Percentiles rank a stretch among this genome's conserved stretches.
Evolutionary conservation across 2,113 vertebrate genomes (phyloP).

Genomic region (Pelodiscus sinensis): DNA sequence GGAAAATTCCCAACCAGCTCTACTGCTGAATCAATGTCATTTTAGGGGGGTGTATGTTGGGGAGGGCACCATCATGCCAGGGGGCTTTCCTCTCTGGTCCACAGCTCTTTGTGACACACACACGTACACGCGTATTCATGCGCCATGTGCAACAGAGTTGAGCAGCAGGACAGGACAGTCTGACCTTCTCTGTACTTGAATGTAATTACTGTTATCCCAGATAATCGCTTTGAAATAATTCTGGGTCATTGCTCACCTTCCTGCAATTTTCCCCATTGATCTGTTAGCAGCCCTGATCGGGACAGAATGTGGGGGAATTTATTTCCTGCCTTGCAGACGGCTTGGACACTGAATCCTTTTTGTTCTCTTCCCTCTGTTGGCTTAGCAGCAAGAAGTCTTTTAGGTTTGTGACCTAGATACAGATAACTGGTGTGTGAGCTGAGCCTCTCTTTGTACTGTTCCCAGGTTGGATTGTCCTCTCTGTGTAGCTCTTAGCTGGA

Average conservation of each 20-base stretch:
- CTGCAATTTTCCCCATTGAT: constrained; percentile 46
- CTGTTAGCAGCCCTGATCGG: not conserved
- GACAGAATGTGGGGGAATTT: not conserved
- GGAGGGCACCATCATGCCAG: no score
- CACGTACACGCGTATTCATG: not conserved
- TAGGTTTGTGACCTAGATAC: not conserved
- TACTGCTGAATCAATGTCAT: not conserved
- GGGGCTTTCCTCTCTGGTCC: not conserved
- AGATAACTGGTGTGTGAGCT: not conserved
- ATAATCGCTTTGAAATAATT: constrained; percentile 56
- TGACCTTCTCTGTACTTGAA: constrained; percentile 69
- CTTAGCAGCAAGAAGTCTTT: not conserved
- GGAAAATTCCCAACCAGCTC: not conserved
- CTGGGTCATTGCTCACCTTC: constrained; percentile 24
- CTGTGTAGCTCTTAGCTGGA: not conserved
- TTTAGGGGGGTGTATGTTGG: not conserved
- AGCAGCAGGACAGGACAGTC: not conserved
- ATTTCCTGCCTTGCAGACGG: not conserved
- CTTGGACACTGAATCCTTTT: not conserved
- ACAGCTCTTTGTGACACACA: not conserved
- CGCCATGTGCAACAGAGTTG: not conserved
- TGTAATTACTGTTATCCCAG: constrained; percentile 66
- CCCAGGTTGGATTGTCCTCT: rapidly evolving
- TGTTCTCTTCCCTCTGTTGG: not conserved
- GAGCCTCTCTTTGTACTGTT: rapidly evolving